Evolutionary conservation across 2,797 vertebrate species (phyloP), one percentile per base, ranked within the genome.

Genomic region (Lithobates sylvaticus): DNA sequence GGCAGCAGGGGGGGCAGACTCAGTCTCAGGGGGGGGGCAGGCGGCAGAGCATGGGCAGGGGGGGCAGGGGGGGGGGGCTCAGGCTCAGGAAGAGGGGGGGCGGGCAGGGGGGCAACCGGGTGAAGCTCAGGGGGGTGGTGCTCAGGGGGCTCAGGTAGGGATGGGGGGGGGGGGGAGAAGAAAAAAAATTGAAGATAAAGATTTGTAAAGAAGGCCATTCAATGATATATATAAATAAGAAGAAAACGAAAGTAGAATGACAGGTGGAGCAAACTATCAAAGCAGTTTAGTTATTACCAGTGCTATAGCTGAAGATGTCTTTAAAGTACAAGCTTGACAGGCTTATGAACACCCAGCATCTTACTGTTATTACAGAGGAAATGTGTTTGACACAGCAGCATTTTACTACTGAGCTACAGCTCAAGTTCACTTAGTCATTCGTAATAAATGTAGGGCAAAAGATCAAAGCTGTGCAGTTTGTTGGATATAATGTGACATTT

Each of bases 401-500:
- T 72, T 84, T 85, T 78, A 34, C 70, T 79, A 65, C 64, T 47
- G 36, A 50, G 5, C 71, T 65, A 18, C 36, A 73, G 68, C 69
- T 79, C 42, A 73, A 54, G 64, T 73, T 78, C 36, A 44, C 76
- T 84, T 64, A 84, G 74, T 76, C 64, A 34, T 39, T 27, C 27
- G n/a, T 70, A 78, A 64, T 77, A 84, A 26, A 84, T 71, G 67
- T 71, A 42, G 36, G 23, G 26, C 32, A 84, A 72, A 84, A 72
- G 36, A 78, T 78, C 50, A 65, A 78, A 73, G 44, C 42, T 78
- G 54, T 61, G 64, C 65, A 69, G 47, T 84, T 72, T 84, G 23
- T 74, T 83, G 75, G 23, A 84, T 50, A 54, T 78, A 71, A 39
- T 78, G 47, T 54, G 67, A 44, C 83, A 78, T 76, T 77, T 84